Evolutionary conservation across 35 echinoderm and acorn worm species (phyloP).

Genomic region (Chiridota heheva): DNA sequence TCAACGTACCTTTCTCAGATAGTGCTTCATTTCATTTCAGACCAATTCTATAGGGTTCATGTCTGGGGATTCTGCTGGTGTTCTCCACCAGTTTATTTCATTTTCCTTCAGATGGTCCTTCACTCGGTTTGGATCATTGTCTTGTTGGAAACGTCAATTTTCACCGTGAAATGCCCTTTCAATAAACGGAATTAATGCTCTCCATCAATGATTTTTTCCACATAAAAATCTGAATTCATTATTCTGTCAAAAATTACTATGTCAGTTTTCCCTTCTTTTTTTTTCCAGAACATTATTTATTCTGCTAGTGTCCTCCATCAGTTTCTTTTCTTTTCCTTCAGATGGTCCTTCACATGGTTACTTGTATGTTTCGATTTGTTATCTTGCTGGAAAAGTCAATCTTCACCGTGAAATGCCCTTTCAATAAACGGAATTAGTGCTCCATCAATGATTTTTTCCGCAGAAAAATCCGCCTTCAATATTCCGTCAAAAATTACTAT

Average conservation of each 20-base stretch:
- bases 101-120: conserved; percentile 1
- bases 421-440: conserved; percentile 33
- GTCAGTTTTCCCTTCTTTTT: too few species aligned
- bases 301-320: conserved; percentile 21
- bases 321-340: not conserved
- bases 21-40: conserved; percentile 38
- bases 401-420: not conserved
- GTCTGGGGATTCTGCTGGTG: conserved; percentile 35
- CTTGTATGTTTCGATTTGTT: too few species aligned
- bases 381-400: too few species aligned
- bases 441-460: conserved; percentile 1
- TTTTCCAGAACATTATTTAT: too few species aligned
- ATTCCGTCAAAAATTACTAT: conserved; percentile 52
- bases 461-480: conserved; percentile 49
- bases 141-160: too few species aligned
- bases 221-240: conserved; percentile 53
- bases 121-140: too few species aligned
- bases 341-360: not conserved
- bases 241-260: conserved; percentile 51
- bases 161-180: not conserved
- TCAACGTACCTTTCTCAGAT: conserved; percentile 7
- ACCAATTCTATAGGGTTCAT: conserved; percentile 45
- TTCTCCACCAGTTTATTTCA: not conserved
- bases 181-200: conserved; percentile 36
- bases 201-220: conserved; percentile 1